A percentile compares a stretch with the other conserved stretches of the same genome.
Conservation (phyloP, 2,888 invertebrate species). For the Scaeva pyrastri region DNA sequence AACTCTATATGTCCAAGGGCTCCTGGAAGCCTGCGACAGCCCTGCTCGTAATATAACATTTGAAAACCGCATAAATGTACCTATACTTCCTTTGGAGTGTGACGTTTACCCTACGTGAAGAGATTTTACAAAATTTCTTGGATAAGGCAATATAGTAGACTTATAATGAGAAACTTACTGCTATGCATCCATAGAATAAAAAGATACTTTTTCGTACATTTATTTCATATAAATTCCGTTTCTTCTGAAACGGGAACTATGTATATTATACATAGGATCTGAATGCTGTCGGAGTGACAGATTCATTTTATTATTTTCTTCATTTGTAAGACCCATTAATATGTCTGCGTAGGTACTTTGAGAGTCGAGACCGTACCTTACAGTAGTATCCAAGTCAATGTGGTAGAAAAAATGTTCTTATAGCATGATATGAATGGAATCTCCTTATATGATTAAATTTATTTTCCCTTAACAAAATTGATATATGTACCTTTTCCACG, state of each 20-base stretch:
- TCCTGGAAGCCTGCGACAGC: too few species aligned
- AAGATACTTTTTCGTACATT: not conserved
- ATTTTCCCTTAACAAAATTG: constrained; percentile 1
- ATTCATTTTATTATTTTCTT: constrained; percentile 30
- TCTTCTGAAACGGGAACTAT: not conserved
- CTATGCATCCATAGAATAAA: not conserved
- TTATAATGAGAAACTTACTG: constrained; percentile 49
- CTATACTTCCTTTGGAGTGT: constrained; percentile 2
- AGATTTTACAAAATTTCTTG: constrained; percentile 46
- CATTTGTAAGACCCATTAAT: constrained; percentile 15
- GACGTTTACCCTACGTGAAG: constrained; percentile 16
- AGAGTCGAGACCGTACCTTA: not conserved
- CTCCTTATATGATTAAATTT: not conserved
- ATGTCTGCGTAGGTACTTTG: constrained; percentile 35
- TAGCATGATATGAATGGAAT: not conserved
- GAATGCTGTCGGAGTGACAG: constrained; percentile 24
- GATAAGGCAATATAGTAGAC: constrained; percentile 31
- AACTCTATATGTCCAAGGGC: too few species aligned
- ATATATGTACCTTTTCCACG: not conserved
- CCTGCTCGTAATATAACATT: not conserved
- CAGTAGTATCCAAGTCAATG: not conserved
- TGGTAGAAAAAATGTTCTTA: not conserved
- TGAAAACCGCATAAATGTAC: constrained; percentile 45
- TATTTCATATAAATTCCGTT: constrained; percentile 2
- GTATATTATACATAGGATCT: not conserved